phyloP scores from a whole-genome alignment of 2,113 vertebrate genomes.

The Vulpes lagopus region DNA sequence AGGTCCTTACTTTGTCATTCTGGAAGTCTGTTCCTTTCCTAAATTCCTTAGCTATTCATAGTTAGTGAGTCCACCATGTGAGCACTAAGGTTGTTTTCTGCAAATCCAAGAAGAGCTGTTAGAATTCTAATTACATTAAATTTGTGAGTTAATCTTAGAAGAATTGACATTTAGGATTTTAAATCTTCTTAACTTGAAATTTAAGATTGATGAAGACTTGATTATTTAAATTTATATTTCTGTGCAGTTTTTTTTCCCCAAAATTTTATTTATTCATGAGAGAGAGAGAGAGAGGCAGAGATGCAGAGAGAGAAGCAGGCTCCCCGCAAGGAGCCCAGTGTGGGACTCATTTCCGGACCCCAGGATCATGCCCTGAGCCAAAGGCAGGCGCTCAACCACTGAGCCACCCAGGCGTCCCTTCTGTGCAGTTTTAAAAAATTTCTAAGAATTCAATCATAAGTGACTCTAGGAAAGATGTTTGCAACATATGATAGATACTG shows the following conservation, averaged over 20 bases:
- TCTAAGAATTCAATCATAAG: background rate
- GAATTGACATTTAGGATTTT: background rate
- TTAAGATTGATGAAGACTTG: background rate
- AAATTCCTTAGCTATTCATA: background rate
- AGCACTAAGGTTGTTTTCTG: background rate
- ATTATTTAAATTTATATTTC: constrained; percentile 28
- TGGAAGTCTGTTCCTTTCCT: background rate
- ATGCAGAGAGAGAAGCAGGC: too few species aligned
- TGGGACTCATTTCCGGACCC: too few species aligned
- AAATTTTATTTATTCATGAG: too few species aligned
- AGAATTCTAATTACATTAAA: constrained; percentile 9
- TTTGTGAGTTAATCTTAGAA: background rate
- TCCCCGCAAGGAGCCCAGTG: too few species aligned
- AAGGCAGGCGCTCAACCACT: too few species aligned
- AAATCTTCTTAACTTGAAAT: background rate
- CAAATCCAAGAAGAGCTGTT: background rate
- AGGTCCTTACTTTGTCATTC: background rate
- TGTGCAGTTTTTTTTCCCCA: background rate
- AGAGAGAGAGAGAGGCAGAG: too few species aligned
- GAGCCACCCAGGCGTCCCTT: background rate
- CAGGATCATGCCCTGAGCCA: too few species aligned
- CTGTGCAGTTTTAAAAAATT: background rate
- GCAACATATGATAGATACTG: background rate
- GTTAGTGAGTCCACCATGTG: background rate
- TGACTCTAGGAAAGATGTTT: background rate